These are phyloP conservation scores for Idaea biselata DNA, from an alignment of 2,888 invertebrate genomes.

Conservation along the genomic window DNA sequence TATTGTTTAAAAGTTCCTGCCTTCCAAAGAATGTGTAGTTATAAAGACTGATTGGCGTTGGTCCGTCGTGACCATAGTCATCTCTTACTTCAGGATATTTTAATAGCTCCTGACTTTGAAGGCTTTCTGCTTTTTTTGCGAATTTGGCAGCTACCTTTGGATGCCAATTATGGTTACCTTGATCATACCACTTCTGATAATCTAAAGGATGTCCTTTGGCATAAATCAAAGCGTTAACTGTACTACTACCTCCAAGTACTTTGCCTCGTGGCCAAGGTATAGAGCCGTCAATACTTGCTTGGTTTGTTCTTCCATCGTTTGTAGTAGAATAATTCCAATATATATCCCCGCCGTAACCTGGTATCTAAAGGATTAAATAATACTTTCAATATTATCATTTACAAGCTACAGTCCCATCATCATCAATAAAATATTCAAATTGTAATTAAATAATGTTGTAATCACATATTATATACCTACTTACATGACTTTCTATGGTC, in stretches of 20 bases:
- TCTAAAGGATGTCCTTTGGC: not conserved
- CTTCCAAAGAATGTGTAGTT: conserved; percentile 59
- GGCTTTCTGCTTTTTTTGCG: conserved; percentile 74
- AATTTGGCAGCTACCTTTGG: conserved; percentile 72
- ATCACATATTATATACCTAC: conserved; percentile 60
- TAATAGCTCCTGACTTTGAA: conserved; percentile 43
- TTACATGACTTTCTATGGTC: conserved; percentile 32
- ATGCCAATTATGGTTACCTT: conserved; percentile 78
- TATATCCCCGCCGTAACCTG: conserved; percentile 68
- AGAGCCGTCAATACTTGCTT: too few species aligned
- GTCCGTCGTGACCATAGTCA: conserved; percentile 61
- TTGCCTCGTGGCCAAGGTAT: conserved; percentile 87
- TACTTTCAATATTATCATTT: conserved; percentile 86
- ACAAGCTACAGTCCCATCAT: conserved; percentile 91
- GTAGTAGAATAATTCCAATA: too few species aligned
- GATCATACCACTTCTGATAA: conserved; percentile 59
- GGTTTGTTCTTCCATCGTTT: too few species aligned
- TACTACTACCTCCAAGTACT: conserved; percentile 88
- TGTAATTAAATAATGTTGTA: conserved; percentile 86
- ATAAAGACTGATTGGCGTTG: conserved; percentile 54
- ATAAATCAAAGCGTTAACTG: not conserved
- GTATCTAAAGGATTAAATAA: conserved; percentile 84
- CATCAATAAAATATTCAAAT: conserved; percentile 86
- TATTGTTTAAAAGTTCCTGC: conserved; percentile 35
- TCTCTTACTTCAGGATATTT: conserved; percentile 33